Conservation (phyloP, 2,113 vertebrate species). For the Aldabrachelys gigantea region DNA sequence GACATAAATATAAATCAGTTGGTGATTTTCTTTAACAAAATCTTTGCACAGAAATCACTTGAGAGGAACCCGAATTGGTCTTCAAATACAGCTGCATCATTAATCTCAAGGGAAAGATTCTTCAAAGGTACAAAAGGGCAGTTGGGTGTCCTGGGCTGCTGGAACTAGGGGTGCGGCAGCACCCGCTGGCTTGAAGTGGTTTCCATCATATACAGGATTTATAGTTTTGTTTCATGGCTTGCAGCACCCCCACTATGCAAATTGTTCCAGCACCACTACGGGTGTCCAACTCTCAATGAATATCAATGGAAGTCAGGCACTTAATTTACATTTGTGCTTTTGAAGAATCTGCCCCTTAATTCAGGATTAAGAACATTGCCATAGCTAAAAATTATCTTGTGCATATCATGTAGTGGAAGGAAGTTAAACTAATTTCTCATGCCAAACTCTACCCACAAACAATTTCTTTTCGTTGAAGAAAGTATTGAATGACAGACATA, state of each 20-base stretch:
- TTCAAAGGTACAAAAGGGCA: not conserved
- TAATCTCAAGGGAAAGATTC: not conserved
- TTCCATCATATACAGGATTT: not conserved
- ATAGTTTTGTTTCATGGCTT: not conserved
- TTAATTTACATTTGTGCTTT: not conserved
- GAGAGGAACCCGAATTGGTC: not conserved
- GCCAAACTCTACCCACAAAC: not conserved
- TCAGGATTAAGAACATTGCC: not conserved
- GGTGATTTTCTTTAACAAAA: not conserved
- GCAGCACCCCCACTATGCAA: not conserved
- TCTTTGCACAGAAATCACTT: not conserved
- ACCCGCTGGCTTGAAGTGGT: not conserved
- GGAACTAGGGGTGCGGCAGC: not conserved
- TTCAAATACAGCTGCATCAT: conserved; percentile 5
- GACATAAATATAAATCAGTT: not conserved
- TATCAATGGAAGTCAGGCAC: not conserved
- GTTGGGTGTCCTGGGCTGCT: not conserved
- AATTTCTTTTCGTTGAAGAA: not conserved
- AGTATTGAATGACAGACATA: not conserved
- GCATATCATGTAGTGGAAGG: not conserved
- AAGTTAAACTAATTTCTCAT: not conserved
- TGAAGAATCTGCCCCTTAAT: conserved; percentile 16
- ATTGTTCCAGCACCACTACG: not conserved
- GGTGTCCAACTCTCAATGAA: not conserved
- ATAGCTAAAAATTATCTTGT: not conserved